Base-by-base conservation (phyloP, 2,797 vertebrate genomes). In the Xenopus petersii region DNA sequence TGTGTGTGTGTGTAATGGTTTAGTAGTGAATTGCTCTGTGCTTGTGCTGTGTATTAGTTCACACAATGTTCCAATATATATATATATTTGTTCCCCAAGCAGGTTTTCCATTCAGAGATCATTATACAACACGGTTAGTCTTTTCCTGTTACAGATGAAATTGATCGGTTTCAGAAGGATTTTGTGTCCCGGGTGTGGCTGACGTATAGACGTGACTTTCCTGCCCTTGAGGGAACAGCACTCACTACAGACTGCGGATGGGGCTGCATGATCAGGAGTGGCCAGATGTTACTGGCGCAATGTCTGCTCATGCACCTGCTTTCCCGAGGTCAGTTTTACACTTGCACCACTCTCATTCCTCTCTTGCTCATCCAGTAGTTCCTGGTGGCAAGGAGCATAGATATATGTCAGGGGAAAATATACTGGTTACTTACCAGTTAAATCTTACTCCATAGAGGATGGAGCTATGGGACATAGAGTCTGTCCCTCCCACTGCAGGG, bases 201-300 rank as follows among this genome's bases (percentile, higher is more conserved):
- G 73, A 98, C 95, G 0, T 98, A 98, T 85, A 89, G 96, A 51
- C 87, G 91, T 62, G 95, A 95, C 81, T 97, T 97, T 79, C 93
- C 92, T 21, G 93, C 90, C 67, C 84, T 97, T 16, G 91, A 93
- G 13, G 94, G 95, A 4, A 93, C 94, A 15, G 85, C 84, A n/a
- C 90, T 89, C 85, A 98, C 93, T 78, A 94, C 95, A 0, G 96
- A 98, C 87, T 96, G 95, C 15, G 95, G 96, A 77, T 98, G 95
- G 96, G 95, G 96, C 66, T 98, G 96, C 75, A 96, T 95, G 93
- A 82, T 98, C 71, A 93, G 96, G 70, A 96, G 93, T 0, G 95
- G 94, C 2, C 95, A 97, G 88, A 98, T 98, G 96, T 85, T 98
- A 82, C 88, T 98, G 70, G 95, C 94, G 0, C 94, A 96, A 85